Evolutionary conservation across 2,113 vertebrate species (phyloP), one percentile per base, ranked within the genome.

Genomic region (Oncorhynchus tshawytscha): DNA sequence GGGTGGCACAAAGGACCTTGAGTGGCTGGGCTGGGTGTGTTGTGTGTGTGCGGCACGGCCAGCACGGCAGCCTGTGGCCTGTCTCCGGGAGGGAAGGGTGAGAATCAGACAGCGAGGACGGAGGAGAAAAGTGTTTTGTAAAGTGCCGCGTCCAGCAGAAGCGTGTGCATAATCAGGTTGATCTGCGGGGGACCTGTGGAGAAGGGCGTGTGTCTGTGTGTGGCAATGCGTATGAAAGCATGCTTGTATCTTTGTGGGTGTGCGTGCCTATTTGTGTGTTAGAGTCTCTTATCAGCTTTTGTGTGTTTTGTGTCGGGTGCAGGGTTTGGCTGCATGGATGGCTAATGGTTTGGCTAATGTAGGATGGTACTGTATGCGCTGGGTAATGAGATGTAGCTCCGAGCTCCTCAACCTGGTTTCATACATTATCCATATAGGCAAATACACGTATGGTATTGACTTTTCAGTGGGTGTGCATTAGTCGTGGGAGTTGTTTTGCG

Each of bases 81-180:
- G 92, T 94, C 88, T 91, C 90, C 78, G 73, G 81, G 75, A 24
- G 64, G 24, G 57, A 34, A 91, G 91, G 91, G 92, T 92, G 93
- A 93, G 92, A 94, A 80, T 69, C 81, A 67, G 81, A 81, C 51
- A 29, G 77, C 27, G 34, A 59, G 24, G 20, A 91, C 91, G 16
- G 66, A 67, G 15, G 91, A 91, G 91, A 94, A 93, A 91, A 92
- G 91, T 27, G 54, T 94, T 95, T 94, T 27, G 94, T 95, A 93
- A 94, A 93, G 93, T 93, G 94, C 94, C 93, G 94, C 92, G 91
- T 88, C 91, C 81, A 91, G 93, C 94, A 93, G 93, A 94, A 94
- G 92, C 87, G 89, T 90, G 91, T 91, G 84, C 93, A 92, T 93
- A 93, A 94, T 94, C 92, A 92, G 93, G 93, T 92, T 95, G 92